Base-by-base conservation (phyloP, 2,113 vertebrate genomes). In the Ascaphus truei region DNA sequence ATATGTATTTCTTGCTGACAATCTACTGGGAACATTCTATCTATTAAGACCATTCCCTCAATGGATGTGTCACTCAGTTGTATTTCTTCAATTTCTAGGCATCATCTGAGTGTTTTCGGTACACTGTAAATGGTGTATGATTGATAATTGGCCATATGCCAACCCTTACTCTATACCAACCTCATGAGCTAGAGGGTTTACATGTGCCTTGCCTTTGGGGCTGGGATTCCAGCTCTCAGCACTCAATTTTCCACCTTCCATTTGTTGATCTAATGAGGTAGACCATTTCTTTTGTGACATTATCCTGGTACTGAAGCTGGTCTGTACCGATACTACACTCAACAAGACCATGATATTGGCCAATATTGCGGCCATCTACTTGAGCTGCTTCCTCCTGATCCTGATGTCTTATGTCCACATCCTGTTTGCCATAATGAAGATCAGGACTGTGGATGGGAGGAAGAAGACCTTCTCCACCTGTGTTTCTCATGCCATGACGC, bases 401-500 rank as follows among this genome's bases (percentile, higher is more conserved):
- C 1, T 83, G 3, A 0, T 1, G 0, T 83, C 84, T 48, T 84
- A 64, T 0, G 0, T 33, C 9, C 66, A 73, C 69, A 86, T 86
- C 23, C 26, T 87, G 41, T 0, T 0, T 1, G 76, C 80, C 37
- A n/a, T n/a, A n/a, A 33, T 83, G 43, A 78, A 6, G 25, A 71
- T 13, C 0, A 55, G 39, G 1, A 73, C 18, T 0, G 18, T 47
- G 0, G 43, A 56, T 1, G 78, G 65, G 0, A 56, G 72, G 3
- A 23, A 0, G 25, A 88, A 84, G 51, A 83, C 75, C 5, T 75
- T 83, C 34, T 85, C 78, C 20, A 82, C 65, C 2, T 84, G 80
- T 0, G 15, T 65, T 20, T 85, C 84, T 41, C 85, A 86, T 43
- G 43, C 86, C 62, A 64, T 68, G n/a, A n/a, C n/a, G n/a, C n/a